phyloP scores from a whole-genome alignment of 2,888 invertebrate genomes.

The Phortica magna region DNA sequence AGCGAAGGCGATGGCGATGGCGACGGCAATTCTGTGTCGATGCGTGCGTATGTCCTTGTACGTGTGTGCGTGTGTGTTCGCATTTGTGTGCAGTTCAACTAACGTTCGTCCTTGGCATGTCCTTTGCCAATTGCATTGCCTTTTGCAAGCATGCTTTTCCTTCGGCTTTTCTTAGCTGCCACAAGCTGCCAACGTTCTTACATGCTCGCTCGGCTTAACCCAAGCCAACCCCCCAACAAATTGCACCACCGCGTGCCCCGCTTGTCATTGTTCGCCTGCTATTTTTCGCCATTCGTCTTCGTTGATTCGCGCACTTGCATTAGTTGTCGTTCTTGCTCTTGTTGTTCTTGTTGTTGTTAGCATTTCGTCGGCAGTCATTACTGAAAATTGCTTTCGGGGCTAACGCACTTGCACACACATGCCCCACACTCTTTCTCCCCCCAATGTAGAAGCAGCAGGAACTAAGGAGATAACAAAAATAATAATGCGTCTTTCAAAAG shows the following conservation, averaged over 20 bases:
- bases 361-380: slow-evolving; percentile 68
- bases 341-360: not conserved
- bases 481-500: slow-evolving; percentile 70
- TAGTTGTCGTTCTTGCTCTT: slow-evolving; percentile 30
- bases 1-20: slow-evolving; percentile 29
- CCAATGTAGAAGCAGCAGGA: not conserved
- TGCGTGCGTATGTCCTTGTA: slow-evolving; percentile 36
- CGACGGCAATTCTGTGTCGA: not conserved
- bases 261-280: not conserved
- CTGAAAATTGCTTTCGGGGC: slow-evolving; percentile 75
- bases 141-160: not conserved
- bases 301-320: not conserved
- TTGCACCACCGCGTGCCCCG: not conserved
- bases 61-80: not conserved
- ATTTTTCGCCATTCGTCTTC: no score
- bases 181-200: slow-evolving; percentile 42
- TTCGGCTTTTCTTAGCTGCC: not conserved
- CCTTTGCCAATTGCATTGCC: slow-evolving; percentile 69
- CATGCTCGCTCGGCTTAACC: slow-evolving; percentile 45
- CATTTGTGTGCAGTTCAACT: slow-evolving; percentile 60
- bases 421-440: no score
- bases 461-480: slow-evolving; percentile 50
- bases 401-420: slow-evolving; percentile 60
- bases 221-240: slow-evolving; percentile 32
- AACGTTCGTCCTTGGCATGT: slow-evolving; percentile 73